Evolutionary conservation across 1,140 invertebrate species (phyloP), one percentile per base, ranked within the genome.

Genomic region (Aphelinus certus): DNA sequence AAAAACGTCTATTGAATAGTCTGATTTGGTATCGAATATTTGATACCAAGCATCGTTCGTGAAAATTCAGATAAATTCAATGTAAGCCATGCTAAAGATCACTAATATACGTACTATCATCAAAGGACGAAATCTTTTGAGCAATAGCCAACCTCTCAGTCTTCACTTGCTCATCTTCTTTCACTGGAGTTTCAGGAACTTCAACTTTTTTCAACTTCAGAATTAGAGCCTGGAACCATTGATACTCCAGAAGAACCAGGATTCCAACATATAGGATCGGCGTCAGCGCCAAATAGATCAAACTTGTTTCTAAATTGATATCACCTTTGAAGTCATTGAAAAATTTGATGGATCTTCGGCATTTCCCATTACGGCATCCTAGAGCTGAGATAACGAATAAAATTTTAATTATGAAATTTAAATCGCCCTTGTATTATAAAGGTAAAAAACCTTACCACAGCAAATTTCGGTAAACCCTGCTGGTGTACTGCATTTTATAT

Each of bases 141-240:
- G 79, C 78, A 7, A 86, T 83, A 6, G 80, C 69, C 4, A 79
- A 69, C 49, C 85, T 86, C 61, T 87, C 86, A n/a, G 79, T 71
- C 61, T 82, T 81, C 1, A 88, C 86, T 79, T 85, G 79, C 42
- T 87, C 86, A 2, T 88, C 85, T 26, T 26, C 26, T 26, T 26
- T 26, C 60, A 80, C 82, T 26, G 56, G 49, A n/a, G 77, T 77
- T 43, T 77, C 70, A 0, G 60, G 77, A 0, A 43, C 68, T 51
- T 60, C 79, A 2, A 76, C 45, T 6, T 79, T 78, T 4, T 61
- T 66, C 5, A 81, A 76, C 63, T 77, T 83, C 0, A 9, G 42
- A 0, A 80, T 49, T 3, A 84, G 6, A 57, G 79, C 84, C 43
- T 73, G 53, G 49, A 85, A 76, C 5, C 85, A 1, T 63, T 81